Conservation (phyloP, 92 coral and sea anemone species). For the Epizoanthus stellaris region DNA sequence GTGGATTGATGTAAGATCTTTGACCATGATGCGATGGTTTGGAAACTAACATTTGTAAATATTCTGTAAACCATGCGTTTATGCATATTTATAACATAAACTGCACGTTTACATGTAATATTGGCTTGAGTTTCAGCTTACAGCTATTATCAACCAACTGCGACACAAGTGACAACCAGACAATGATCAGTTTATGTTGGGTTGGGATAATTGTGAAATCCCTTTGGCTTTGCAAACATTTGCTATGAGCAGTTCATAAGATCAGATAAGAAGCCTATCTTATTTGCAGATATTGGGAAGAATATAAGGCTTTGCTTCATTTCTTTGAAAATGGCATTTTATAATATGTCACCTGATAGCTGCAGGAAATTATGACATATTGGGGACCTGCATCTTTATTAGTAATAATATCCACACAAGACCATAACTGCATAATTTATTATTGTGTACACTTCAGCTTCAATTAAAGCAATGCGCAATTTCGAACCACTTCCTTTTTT, state of each 20-base stretch:
- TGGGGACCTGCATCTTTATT: no score
- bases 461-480: no score
- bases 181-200: background rate
- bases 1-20: background rate
- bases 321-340: background rate
- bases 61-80: no score
- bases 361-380: background rate
- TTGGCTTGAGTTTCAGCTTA: background rate
- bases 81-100: no score
- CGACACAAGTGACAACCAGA: background rate
- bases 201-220: background rate
- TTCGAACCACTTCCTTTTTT: background rate
- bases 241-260: background rate
- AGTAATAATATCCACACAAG: no score
- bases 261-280: background rate
- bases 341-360: no score
- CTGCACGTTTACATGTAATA: no score
- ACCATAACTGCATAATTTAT: no score
- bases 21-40: no score
- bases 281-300: background rate
- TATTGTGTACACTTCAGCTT: no score
- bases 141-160: no score
- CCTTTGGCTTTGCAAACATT: background rate
- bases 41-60: no score
- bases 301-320: background rate